Conservation (phyloP, 1,140 invertebrate genomes). For the Schlechtendalia chinensis region DNA sequence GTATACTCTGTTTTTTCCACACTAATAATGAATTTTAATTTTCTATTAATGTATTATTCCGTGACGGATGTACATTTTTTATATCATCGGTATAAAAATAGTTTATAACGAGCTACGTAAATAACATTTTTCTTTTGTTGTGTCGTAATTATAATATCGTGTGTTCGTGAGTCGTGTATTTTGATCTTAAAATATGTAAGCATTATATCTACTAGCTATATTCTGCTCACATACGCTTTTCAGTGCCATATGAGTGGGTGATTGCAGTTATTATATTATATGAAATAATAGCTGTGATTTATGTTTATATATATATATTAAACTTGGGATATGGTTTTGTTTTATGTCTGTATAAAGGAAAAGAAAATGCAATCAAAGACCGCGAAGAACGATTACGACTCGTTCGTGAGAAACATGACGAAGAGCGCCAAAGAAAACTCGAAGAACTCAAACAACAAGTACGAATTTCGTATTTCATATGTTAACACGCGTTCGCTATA, state of each 20-base stretch:
- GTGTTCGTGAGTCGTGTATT: slow-evolving; percentile 5
- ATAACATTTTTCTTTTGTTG: neutral
- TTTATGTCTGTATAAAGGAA: slow-evolving; percentile 21
- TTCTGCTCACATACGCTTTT: neutral
- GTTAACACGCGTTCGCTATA: too few species aligned
- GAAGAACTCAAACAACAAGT: slow-evolving; percentile 79
- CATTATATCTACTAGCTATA: neutral
- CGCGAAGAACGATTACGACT: slow-evolving; percentile 58
- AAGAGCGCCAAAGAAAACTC: slow-evolving; percentile 78
- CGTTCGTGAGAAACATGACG: slow-evolving; percentile 74
- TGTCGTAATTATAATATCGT: slow-evolving; percentile 16
- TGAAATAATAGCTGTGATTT: neutral
- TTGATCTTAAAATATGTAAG: neutral
- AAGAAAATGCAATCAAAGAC: slow-evolving; percentile 51
- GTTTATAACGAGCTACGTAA: neutral
- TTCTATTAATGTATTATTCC: neutral
- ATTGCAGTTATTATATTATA: slow-evolving; percentile 12
- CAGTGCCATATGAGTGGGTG: slow-evolving; percentile 6
- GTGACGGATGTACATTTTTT: neutral
- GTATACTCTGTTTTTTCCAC: neutral
- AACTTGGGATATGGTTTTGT: neutral
- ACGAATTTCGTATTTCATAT: slow-evolving; percentile 45
- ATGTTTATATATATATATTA: neutral
- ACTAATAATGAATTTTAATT: neutral
- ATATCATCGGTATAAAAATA: neutral